phyloP scores from a whole-genome alignment of 2,113 vertebrate genomes.

The Girardinichthys multiradiatus region DNA sequence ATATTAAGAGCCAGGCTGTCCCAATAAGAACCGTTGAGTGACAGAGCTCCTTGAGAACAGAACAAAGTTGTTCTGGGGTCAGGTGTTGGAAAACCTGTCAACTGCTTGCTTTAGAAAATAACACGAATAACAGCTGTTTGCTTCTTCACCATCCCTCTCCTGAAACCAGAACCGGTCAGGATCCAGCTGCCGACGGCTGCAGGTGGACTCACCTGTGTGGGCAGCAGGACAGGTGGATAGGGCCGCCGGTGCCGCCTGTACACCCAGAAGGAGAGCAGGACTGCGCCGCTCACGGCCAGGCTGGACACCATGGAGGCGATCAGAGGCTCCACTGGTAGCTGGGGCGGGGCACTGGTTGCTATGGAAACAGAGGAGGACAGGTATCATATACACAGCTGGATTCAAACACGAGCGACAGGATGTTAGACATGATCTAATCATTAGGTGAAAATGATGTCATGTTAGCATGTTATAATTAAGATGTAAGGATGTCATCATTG shows the following conservation, averaged over 20 bases:
- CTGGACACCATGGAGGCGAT: slow-evolving; percentile 91
- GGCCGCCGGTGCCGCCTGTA: slow-evolving; percentile 95
- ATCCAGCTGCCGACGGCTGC: not conserved
- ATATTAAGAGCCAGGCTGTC: not conserved
- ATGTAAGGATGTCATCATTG: too few species aligned
- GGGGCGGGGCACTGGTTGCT: slow-evolving; percentile 91
- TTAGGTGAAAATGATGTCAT: too few species aligned
- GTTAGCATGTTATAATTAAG: not conserved
- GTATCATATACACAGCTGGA: not conserved
- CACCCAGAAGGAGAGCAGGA: slow-evolving; percentile 93
- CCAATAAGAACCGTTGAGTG: not conserved
- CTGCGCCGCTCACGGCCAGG: slow-evolving; percentile 87
- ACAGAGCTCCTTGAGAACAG: not conserved
- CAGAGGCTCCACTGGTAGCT: slow-evolving; percentile 84
- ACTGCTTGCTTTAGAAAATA: not conserved
- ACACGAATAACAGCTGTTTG: not conserved
- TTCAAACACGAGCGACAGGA: not conserved
- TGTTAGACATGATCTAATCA: not conserved
- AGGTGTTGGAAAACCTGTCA: not conserved
- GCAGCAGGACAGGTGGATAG: slow-evolving; percentile 93
- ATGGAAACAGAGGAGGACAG: not conserved
- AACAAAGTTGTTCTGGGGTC: too few species aligned
- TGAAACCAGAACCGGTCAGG: not conserved
- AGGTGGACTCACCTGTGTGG: slow-evolving; percentile 88
- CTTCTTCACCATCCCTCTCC: not conserved